phyloP scores from a whole-genome alignment of 1,140 invertebrate genomes.

The Drosophila sproati region DNA sequence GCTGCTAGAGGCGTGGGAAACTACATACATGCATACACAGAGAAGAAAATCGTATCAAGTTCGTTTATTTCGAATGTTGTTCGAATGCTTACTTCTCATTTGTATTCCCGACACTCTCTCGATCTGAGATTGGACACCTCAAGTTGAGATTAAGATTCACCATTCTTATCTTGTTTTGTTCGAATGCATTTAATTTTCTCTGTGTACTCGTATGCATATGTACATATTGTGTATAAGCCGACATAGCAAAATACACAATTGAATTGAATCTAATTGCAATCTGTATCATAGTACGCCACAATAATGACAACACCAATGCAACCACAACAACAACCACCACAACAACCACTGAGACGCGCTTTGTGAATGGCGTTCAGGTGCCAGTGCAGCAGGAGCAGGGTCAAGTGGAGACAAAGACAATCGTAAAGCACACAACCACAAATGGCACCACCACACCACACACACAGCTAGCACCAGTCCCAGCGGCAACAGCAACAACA shows the following conservation, averaged over 20 bases:
- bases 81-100: too few species aligned
- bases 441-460: constrained; percentile 44
- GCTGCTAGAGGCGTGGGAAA: not conserved
- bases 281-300: constrained; percentile 52
- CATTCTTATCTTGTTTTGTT: too few species aligned
- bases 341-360: constrained; percentile 36
- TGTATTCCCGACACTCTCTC: too few species aligned
- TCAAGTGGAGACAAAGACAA: constrained; percentile 16
- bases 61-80: too few species aligned
- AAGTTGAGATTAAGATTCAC: too few species aligned
- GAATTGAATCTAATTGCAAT: not conserved
- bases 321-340: constrained; percentile 30
- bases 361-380: constrained; percentile 40
- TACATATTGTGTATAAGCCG: not conserved
- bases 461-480: constrained; percentile 29
- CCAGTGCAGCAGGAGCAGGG: constrained; percentile 4
- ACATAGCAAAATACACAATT: not conserved
- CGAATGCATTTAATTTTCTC: not conserved
- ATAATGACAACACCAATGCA: constrained; percentile 38
- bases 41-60: too few species aligned
- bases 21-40: not conserved
- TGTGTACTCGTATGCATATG: not conserved
- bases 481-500: constrained; percentile 12
- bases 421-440: constrained; percentile 7
- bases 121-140: too few species aligned